Conservation (phyloP, 2,888 invertebrate species). For the Leucophenga maculata region DNA sequence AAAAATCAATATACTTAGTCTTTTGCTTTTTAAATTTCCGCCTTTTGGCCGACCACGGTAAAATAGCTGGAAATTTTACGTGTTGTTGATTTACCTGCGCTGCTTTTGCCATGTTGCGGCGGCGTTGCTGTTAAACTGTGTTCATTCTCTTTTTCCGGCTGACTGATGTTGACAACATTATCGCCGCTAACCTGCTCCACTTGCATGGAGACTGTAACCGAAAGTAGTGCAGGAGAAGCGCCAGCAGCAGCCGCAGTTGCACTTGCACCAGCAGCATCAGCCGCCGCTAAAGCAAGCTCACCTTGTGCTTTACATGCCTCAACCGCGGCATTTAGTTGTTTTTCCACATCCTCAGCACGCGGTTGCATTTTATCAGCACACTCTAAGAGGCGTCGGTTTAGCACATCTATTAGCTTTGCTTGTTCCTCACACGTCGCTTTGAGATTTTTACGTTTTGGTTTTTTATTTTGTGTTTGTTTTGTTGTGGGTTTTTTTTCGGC, state of each 20-base stretch:
- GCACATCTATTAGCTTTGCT: slow-evolving; percentile 52
- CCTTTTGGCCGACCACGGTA: slow-evolving; percentile 66
- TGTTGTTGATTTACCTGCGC: slow-evolving; percentile 45
- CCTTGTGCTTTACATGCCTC: slow-evolving; percentile 39
- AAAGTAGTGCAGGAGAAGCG: slow-evolving; percentile 45
- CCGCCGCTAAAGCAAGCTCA: slow-evolving; percentile 40
- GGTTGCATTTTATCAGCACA: too few relatives aligned
- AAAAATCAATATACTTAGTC: slow-evolving; percentile 54
- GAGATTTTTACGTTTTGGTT: slow-evolving; percentile 47
- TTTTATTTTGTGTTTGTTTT: too few relatives aligned
- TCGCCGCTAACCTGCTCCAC: slow-evolving; percentile 48
- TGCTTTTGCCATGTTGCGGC: slow-evolving; percentile 13
- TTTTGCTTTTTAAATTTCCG: slow-evolving; percentile 61
- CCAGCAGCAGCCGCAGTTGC: slow-evolving; percentile 23
- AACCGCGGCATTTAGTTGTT: slow-evolving; percentile 33
- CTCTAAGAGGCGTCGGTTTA: slow-evolving; percentile 50
- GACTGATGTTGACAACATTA: slow-evolving; percentile 31
- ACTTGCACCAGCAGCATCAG: neutral
- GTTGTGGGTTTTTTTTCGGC: slow-evolving; percentile 30
- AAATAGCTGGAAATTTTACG: slow-evolving; percentile 67
- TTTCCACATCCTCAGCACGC: too few relatives aligned
- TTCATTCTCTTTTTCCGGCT: slow-evolving; percentile 55
- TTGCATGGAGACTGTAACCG: slow-evolving; percentile 67
- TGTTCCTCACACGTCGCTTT: slow-evolving; percentile 55
- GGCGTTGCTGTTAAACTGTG: slow-evolving; percentile 30